Evolutionary conservation across 2,113 vertebrate species (phyloP).

Genomic region (Procapra przewalskii): DNA sequence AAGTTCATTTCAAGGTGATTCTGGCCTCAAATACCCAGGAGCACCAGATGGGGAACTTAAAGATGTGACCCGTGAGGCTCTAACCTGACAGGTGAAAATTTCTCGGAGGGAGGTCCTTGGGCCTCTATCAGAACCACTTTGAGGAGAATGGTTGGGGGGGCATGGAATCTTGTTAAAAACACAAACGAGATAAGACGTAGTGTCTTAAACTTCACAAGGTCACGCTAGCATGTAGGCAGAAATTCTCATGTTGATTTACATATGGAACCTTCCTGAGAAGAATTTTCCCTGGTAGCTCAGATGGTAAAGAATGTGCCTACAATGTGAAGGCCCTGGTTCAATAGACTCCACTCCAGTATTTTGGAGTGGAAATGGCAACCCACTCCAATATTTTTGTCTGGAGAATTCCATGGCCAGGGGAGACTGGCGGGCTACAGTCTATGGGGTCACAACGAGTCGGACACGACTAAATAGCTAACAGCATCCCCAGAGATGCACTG

Average conservation of each 20-base stretch:
- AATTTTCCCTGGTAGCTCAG: background rate
- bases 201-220: slow-evolving; percentile 46
- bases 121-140: background rate
- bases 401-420: background rate
- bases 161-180: background rate
- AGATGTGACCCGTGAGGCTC: fast-evolving
- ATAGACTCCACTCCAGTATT: background rate
- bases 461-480: background rate
- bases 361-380: background rate
- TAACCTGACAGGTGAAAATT: background rate
- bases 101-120: background rate
- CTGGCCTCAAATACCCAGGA: background rate
- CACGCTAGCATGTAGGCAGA: slow-evolving; percentile 24
- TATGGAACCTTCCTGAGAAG: background rate
- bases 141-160: background rate
- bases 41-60: background rate
- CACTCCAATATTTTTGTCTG: background rate
- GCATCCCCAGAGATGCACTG: background rate
- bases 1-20: background rate
- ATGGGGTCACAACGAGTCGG: fast-evolving
- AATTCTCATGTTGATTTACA: slow-evolving; percentile 35
- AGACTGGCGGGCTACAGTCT: background rate
- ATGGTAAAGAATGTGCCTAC: background rate
- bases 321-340: background rate
- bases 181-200: background rate